A percentile compares a stretch with the other conserved stretches of the same genome.
Evolutionary conservation across 2,113 vertebrate species (phyloP).

Genomic region (Tupaia chinensis): DNA sequence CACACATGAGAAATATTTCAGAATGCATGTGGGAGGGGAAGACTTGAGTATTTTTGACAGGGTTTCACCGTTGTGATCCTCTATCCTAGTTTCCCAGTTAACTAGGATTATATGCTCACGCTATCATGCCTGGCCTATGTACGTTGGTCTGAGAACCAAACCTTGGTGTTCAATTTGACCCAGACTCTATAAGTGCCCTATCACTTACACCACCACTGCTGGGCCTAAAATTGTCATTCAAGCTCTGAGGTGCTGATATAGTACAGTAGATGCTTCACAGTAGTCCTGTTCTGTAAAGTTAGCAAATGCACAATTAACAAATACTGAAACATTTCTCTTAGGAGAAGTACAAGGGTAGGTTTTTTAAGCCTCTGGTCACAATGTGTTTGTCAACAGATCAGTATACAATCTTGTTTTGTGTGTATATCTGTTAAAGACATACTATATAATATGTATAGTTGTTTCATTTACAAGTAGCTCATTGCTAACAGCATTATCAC

Average conservation of each 20-base stretch:
- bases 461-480: not conserved
- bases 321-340: not conserved
- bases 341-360: not conserved
- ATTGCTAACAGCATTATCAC: not conserved
- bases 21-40: not conserved
- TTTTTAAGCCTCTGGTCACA: not conserved
- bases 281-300: not conserved
- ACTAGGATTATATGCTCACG: too few relatives aligned
- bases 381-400: not conserved
- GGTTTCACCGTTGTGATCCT: too few relatives aligned
- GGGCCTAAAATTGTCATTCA: not conserved
- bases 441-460: not conserved
- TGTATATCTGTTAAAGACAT: not conserved
- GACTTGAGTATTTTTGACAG: too few relatives aligned
- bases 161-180: too few relatives aligned
- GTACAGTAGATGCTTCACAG: not conserved
- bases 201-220: too few relatives aligned
- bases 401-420: not conserved
- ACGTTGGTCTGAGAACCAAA: too few relatives aligned
- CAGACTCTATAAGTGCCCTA: too few relatives aligned
- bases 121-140: too few relatives aligned
- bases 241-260: not conserved
- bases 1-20: constrained; percentile 34
- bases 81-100: too few relatives aligned
- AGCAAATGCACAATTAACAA: not conserved